These are phyloP conservation scores for Aplocera efformata DNA, from an alignment of 2,888 invertebrate genomes.

Conservation along the genomic window DNA sequence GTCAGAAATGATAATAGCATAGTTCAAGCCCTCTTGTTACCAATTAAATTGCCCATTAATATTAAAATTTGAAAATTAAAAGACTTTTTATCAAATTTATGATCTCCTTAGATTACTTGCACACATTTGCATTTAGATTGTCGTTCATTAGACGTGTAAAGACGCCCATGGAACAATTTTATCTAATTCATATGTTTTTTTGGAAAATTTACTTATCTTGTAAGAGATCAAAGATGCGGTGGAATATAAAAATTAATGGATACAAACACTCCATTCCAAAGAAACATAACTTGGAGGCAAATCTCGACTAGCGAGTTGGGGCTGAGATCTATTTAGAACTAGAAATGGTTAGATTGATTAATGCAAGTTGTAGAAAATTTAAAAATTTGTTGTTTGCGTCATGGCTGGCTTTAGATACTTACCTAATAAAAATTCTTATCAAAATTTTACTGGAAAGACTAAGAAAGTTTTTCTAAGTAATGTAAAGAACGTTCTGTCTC, in stretches of 20 bases:
- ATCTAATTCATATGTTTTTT: conserved; percentile 27
- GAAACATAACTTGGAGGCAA: conserved; percentile 54
- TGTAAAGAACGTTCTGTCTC: no score
- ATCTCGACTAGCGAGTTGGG: conserved; percentile 39
- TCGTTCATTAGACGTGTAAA: conserved; percentile 35
- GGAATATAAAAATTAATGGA: conserved; percentile 64
- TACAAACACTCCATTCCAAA: conserved; percentile 63
- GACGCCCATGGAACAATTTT: conserved; percentile 30
- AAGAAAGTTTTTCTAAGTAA: neutral
- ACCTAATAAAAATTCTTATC: no score
- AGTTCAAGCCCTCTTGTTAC: conserved; percentile 8
- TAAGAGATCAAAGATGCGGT: conserved; percentile 54
- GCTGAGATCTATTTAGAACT: conserved; percentile 16
- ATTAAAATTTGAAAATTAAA: conserved; percentile 23
- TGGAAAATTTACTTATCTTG: conserved; percentile 35
- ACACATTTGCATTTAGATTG: conserved; percentile 32
- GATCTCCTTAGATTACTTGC: conserved; percentile 23
- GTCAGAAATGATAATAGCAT: conserved; percentile 16
- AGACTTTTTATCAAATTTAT: conserved; percentile 27
- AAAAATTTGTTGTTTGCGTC: no score
- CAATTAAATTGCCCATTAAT: conserved; percentile 21
- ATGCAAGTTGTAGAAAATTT: no score
- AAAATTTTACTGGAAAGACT: no score
- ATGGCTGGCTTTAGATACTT: no score
- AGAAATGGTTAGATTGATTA: conserved; percentile 3